Base-by-base conservation (phyloP, 2,797 vertebrate genomes). In the Sphenodon punctatus region DNA sequence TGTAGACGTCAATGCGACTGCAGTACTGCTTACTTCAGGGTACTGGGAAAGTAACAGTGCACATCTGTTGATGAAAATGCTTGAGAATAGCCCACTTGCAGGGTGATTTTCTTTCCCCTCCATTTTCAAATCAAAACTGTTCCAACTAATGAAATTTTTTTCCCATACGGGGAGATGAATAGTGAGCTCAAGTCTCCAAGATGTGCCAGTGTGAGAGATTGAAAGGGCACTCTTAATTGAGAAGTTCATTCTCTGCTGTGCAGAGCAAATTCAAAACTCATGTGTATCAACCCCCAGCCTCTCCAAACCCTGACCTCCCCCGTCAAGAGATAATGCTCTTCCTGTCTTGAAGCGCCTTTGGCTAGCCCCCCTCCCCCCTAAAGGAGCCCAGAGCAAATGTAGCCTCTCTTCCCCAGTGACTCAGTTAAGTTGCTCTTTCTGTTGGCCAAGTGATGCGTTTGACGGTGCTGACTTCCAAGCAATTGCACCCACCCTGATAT, bases 171-270 rank as follows among this genome's bases (percentile, higher is more conserved):
- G 41, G 30, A 51, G 59, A 42, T 42, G 38, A 45, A 6, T 20
- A 27, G n/a, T 17, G n/a, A 48, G n/a, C 51, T 38, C 19, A 43
- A 20, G 32, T 42, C 63, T 41, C 36, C 36, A 15, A 9, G 51
- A 53, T 17, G 22, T 30, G 30, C 13, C 32, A 48, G 12, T 36
- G 38, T 22, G 59, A 23, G 17, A 23, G 58, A 27, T 19, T 30
- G 13, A n/a, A 56, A 20, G 51, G 32, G n/a, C 6, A 2, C 51
- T 53, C 51, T 30, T 30, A 53, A 25, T 34, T 19, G 60, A 46
- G 64, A 7, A 25, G 36, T 51, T 41, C 53, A 79, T 71, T 91
- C 84, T 92, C 39, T 5, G 82, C 88, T 68, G 10, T 88, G 36
- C 15, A n/a, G 86, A 84, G 85, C 74, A 9, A 65, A 59, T 58